phyloP scores from a whole-genome alignment of 2,113 vertebrate genomes.

The Atrichornis clamosus region DNA sequence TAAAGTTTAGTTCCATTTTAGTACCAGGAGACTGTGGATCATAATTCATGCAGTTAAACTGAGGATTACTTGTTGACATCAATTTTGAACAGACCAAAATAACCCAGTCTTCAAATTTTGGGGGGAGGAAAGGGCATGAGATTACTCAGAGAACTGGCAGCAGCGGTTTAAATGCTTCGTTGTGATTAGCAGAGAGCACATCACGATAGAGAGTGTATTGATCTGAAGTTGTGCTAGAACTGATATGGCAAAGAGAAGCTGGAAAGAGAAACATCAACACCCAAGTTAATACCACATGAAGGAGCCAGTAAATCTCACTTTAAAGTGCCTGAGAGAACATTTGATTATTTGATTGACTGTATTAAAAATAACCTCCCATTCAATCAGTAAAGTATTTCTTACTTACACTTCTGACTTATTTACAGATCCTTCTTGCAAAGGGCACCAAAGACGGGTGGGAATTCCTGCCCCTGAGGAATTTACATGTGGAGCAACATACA shows the following conservation, averaged over 20 bases:
- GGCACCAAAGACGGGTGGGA: neutral
- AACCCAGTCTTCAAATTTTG: neutral
- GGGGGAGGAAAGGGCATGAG: neutral
- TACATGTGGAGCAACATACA: neutral
- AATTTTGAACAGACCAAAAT: neutral
- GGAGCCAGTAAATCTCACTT: neutral
- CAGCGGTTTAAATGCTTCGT: neutral
- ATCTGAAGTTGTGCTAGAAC: neutral
- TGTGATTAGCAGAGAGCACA: neutral
- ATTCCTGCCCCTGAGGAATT: neutral
- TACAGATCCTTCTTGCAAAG: neutral
- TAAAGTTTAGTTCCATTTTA: slow-evolving; percentile 44
- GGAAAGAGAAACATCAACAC: neutral
- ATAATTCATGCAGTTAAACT: neutral
- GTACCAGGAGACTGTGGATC: neutral
- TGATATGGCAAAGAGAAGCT: neutral
- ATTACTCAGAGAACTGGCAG: neutral
- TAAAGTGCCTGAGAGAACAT: neutral
- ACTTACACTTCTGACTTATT: neutral
- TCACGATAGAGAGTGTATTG: neutral
- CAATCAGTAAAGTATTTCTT: neutral
- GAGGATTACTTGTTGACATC: slow-evolving; percentile 22
- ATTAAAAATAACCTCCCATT: slow-evolving; percentile 6
- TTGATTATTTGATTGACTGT: neutral
- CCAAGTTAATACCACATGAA: neutral